Conservation (phyloP, 2,797 vertebrate genomes). For the Tympanoctomys barrerae region DNA sequence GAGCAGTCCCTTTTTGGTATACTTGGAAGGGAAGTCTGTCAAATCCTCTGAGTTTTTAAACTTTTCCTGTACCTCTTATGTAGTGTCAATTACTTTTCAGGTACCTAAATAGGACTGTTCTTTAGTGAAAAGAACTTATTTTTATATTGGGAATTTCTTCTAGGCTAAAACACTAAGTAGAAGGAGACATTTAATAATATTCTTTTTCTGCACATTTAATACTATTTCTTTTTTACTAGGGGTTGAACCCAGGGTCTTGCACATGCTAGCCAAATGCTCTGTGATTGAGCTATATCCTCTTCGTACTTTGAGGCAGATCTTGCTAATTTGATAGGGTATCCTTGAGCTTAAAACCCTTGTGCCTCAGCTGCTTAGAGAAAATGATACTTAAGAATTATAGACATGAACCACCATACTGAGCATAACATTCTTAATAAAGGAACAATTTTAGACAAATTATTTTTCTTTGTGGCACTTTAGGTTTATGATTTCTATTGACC, state of each 20-base stretch:
- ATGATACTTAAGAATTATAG: not conserved
- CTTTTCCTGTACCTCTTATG: not conserved
- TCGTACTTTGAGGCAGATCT: not conserved
- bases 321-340: not conserved
- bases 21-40: not conserved
- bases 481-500: slow-evolving; percentile 6
- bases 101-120: slow-evolving; percentile 31
- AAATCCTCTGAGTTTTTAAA: not conserved
- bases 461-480: slow-evolving; percentile 48
- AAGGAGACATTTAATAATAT: not conserved
- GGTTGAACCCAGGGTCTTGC: not conserved
- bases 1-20: not conserved
- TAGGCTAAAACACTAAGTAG: slow-evolving; percentile 24
- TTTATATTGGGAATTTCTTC: not conserved
- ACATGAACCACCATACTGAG: not conserved
- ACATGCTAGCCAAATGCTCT: not conserved
- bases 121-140: slow-evolving; percentile 29
- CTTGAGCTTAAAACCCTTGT: not conserved
- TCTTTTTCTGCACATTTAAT: not conserved
- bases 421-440: not conserved
- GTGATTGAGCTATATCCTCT: not conserved
- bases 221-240: not conserved
- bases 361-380: not conserved
- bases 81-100: slow-evolving; percentile 28
- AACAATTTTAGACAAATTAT: slow-evolving; percentile 20